Percentiles rank a stretch among this genome's conserved stretches.
Conservation (phyloP, 2,113 vertebrate genomes). For the Neomonachus schauinslandi region DNA sequence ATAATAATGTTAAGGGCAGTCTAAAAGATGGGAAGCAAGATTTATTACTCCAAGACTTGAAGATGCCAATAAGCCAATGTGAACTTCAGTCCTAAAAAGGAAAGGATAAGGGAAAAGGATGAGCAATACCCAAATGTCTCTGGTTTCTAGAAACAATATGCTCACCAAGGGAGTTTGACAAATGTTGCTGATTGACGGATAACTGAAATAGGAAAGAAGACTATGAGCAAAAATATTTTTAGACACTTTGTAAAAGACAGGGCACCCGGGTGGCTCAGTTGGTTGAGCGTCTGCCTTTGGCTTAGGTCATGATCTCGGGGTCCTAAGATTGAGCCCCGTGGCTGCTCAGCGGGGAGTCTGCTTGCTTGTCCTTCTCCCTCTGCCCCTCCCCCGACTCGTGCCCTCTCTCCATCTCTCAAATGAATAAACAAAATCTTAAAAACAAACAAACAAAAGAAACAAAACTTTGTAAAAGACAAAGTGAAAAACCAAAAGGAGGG, state of each 20-base stretch:
- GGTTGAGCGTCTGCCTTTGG: neutral
- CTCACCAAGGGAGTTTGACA: neutral
- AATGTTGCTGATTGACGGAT: neutral
- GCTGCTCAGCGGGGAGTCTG: neutral
- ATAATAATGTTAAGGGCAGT: neutral
- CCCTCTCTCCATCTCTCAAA: neutral
- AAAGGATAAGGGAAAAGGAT: neutral
- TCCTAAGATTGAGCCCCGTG: neutral
- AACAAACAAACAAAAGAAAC: neutral
- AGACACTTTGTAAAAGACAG: neutral
- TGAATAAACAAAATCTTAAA: neutral
- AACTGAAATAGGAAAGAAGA: neutral
- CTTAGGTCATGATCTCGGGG: neutral
- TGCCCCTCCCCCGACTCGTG: neutral
- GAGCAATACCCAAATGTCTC: neutral
- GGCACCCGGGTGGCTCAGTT: neutral
- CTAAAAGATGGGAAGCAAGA: constrained; percentile 8
- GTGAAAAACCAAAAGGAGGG: neutral
- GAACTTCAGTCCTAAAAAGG: neutral
- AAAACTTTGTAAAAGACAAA: neutral
- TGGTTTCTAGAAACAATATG: constrained; percentile 24
- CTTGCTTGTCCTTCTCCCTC: neutral
- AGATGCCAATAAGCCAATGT: neutral
- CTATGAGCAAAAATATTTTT: neutral
- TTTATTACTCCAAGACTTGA: neutral